Base-by-base conservation (phyloP, 2,888 invertebrate genomes). In the Euplagia quadripunctaria region DNA sequence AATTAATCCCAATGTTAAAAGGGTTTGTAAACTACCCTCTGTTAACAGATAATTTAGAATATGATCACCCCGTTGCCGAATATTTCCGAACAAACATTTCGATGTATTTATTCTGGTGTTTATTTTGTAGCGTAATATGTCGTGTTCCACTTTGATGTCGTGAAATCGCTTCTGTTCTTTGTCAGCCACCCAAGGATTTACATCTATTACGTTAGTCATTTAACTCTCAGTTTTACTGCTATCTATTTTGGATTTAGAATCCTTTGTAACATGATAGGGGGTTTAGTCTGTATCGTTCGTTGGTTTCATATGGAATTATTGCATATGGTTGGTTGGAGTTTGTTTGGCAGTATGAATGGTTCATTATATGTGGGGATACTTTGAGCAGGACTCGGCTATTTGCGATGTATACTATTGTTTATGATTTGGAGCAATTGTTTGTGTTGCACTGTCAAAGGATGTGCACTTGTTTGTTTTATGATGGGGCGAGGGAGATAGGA, bases 71-170 rank as follows among this genome's bases (percentile, higher is more conserved):
- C 89, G 91, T 90, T 80, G 89, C 87, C 89, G 94, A 94, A 95
- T 95, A 96, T 95, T 94, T 93, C 90, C 88, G 88, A 92, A 94
- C 94, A 94, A 94, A 94, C 94, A 95, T 95, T 93, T 92, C 94
- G 93, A 94, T 94, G 92, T 95, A 94, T 95, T 95, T 94, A 94
- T 94, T 93, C 92, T 92, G 92, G 93, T 96, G 95, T 96, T 95
- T 96, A 95, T 95, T 95, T 93, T 94, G 92, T 93, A 94, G 93
- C 95, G 94, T 95, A 95, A 95, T 95, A 95, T 95, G 95, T 95
- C 94, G 94, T 94, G 94, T 94, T 94, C 94, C 94, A 94, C 96
- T 96, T 96, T 96, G 96, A 96, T 95, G 96, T 96, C 94, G 93
- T 94, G 94, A 94, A 95, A 95, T 94, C 95, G 95, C 92, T 95